These are phyloP conservation scores for Drosophila mayri DNA, from an alignment of 1,140 invertebrate species.

Conservation along the genomic window DNA sequence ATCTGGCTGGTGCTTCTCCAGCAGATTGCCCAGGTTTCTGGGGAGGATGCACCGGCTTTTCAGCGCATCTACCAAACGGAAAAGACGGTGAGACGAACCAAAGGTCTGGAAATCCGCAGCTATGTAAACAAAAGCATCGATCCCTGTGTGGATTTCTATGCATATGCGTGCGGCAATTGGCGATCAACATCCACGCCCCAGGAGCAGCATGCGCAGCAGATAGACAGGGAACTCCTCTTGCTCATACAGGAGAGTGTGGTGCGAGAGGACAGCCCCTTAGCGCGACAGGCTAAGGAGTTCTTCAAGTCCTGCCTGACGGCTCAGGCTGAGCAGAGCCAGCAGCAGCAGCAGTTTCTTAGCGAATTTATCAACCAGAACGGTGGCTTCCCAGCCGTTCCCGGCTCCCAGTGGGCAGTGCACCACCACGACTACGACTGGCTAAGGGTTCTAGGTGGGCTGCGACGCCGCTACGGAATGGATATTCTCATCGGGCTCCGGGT, in stretches of 20 bases:
- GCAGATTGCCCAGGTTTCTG: conserved; percentile 3
- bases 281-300: conserved; percentile 91
- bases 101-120: conserved; percentile 88
- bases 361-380: conserved; percentile 74
- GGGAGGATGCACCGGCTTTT: conserved; percentile 27
- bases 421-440: conserved; percentile 88
- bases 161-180: conserved; percentile 87
- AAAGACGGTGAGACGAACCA: conserved; percentile 78
- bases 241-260: conserved; percentile 86
- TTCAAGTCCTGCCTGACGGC: conserved; percentile 92
- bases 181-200: conserved; percentile 90
- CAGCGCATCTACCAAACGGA: conserved; percentile 82
- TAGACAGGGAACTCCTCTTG: conserved; percentile 89
- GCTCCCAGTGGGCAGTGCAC: conserved; percentile 67
- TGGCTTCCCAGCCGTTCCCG: conserved; percentile 73
- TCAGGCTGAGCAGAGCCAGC: conserved; percentile 91
- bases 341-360: conserved; percentile 92
- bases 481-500: conserved; percentile 92
- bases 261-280: conserved; percentile 59
- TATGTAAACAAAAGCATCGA: conserved; percentile 91
- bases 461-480: conserved; percentile 91
- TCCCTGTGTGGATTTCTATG: conserved; percentile 96
- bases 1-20: conserved; percentile 1
- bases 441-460: conserved; percentile 89
- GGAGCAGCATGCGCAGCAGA: conserved; percentile 89